Conservation (phyloP, 1,140 invertebrate species). For the Drosophila navojoa region DNA sequence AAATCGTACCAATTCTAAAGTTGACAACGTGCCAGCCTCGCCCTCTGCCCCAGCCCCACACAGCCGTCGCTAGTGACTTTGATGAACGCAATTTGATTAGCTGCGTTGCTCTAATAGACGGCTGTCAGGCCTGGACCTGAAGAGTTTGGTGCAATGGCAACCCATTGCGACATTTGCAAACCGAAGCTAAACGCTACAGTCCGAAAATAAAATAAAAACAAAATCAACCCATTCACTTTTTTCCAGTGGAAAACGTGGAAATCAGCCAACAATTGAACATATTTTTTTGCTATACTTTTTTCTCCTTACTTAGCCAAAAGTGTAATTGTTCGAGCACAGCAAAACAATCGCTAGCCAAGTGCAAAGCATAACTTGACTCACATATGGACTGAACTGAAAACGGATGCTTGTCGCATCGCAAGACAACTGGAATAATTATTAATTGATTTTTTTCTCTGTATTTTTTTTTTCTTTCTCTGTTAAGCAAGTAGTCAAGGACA, state of each 20-base stretch:
- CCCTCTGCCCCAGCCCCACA: not conserved
- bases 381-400: not conserved
- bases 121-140: slow-evolving; percentile 26
- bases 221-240: slow-evolving; percentile 64
- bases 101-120: slow-evolving; percentile 62
- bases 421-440: slow-evolving; percentile 3
- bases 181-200: slow-evolving; percentile 58
- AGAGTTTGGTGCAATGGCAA: slow-evolving; percentile 18
- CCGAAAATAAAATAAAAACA: slow-evolving; percentile 34
- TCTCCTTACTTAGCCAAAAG: slow-evolving; percentile 37
- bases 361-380: not conserved
- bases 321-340: slow-evolving; percentile 34
- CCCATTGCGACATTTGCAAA: slow-evolving; percentile 75
- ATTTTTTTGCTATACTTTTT: slow-evolving; percentile 52
- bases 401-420: slow-evolving; percentile 5
- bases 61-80: slow-evolving; percentile 54
- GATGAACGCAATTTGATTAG: slow-evolving; percentile 72
- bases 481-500: not conserved
- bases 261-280: slow-evolving; percentile 58
- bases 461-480: not conserved
- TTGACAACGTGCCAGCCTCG: slow-evolving; percentile 32
- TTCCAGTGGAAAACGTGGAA: slow-evolving; percentile 73
- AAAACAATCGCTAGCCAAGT: slow-evolving; percentile 14
- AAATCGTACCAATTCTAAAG: slow-evolving; percentile 28
- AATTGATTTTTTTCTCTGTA: not conserved